Evolutionary conservation across 2,797 vertebrate genomes (phyloP).

Genomic region (Molossus molossus): DNA sequence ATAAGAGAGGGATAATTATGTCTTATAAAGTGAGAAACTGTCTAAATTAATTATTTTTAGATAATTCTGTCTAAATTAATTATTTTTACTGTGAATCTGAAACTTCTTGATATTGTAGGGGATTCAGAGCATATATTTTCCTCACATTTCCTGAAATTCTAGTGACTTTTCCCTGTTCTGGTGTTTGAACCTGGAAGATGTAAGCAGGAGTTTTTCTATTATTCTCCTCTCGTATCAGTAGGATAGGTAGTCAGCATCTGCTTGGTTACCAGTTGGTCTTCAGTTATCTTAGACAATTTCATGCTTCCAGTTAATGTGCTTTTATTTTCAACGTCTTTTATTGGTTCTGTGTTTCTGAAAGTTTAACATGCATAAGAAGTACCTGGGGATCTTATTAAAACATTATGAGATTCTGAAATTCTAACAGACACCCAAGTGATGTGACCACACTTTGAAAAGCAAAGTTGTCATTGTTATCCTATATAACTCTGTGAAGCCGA

Average conservation of each 20-base stretch:
- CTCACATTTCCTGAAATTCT: slow-evolving; percentile 58
- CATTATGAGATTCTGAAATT: slow-evolving; percentile 59
- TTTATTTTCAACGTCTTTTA: slow-evolving; percentile 52
- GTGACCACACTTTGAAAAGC: neutral
- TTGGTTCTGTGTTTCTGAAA: slow-evolving; percentile 56
- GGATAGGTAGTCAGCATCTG: neutral
- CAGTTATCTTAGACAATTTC: slow-evolving; percentile 27
- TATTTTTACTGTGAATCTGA: slow-evolving; percentile 66
- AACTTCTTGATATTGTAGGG: neutral
- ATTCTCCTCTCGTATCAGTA: neutral
- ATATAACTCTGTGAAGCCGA: neutral
- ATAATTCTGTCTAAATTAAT: slow-evolving; percentile 37
- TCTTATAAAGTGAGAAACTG: slow-evolving; percentile 57
- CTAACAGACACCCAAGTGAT: neutral
- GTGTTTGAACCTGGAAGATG: slow-evolving; percentile 49
- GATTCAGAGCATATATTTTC: slow-evolving; percentile 54
- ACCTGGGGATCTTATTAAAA: slow-evolving; percentile 45
- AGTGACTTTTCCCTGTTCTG: neutral
- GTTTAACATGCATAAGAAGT: slow-evolving; percentile 15
- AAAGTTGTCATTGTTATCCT: neutral
- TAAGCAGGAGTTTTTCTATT: slow-evolving; percentile 23
- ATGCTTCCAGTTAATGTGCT: slow-evolving; percentile 2
- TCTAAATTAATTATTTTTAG: slow-evolving; percentile 68
- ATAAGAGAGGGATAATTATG: slow-evolving; percentile 50
- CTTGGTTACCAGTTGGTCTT: slow-evolving; percentile 26